Conservation (phyloP, 1,140 invertebrate genomes). For the Drosophila tani region DNA sequence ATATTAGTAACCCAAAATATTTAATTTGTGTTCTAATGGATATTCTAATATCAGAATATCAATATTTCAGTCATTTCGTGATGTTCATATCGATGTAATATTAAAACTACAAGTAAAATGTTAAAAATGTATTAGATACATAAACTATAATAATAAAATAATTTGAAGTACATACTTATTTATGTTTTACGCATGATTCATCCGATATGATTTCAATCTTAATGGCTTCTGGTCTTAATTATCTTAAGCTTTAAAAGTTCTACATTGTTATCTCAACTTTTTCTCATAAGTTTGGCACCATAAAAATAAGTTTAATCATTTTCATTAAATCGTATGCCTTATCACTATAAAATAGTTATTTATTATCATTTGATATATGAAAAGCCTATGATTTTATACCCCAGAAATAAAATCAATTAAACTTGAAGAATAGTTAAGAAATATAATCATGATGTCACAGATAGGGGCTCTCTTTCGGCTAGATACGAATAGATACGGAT, state of each 20-base stretch:
- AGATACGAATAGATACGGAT: neutral
- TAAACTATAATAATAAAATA: too few species aligned
- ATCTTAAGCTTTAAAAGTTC: neutral
- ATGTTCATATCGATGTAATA: too few species aligned
- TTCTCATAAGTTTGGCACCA: neutral
- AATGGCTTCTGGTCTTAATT: neutral
- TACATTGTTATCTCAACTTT: neutral
- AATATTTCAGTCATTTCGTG: too few species aligned
- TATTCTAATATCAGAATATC: too few species aligned
- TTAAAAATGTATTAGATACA: too few species aligned
- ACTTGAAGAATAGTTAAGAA: neutral
- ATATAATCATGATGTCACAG: slow-evolving; percentile 19
- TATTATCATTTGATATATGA: neutral
- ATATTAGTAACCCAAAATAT: too few species aligned
- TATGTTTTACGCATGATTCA: too few species aligned
- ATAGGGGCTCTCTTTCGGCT: neutral
- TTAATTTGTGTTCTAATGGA: too few species aligned
- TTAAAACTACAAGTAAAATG: too few species aligned
- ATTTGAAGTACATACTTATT: too few species aligned
- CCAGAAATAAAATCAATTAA: neutral
- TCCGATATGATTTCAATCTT: too few species aligned
- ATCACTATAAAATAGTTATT: neutral
- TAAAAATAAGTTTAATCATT: too few species aligned
- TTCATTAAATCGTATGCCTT: neutral
- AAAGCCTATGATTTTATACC: neutral